These are phyloP conservation scores for Melanotaenia pygmaea DNA, from an alignment of 2,797 vertebrate genomes.

Conservation along the genomic window DNA sequence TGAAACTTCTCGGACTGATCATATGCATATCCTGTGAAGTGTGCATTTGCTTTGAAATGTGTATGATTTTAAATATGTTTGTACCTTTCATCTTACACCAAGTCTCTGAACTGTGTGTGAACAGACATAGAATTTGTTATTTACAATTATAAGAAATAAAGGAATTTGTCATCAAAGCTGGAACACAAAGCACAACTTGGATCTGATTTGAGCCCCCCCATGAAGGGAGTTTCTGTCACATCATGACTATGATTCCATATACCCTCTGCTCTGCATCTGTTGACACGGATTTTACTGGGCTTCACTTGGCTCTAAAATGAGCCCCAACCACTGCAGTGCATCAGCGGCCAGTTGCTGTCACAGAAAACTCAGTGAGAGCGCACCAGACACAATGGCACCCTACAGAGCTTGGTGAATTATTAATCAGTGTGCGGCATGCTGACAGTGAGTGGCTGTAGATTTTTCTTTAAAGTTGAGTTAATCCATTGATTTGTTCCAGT, in stretches of 20 bases:
- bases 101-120: conserved; percentile 20
- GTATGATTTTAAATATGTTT: conserved; percentile 26
- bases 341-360: conserved; percentile 68
- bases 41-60: conserved; percentile 40
- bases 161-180: conserved; percentile 14
- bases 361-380: conserved; percentile 62
- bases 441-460: conserved; percentile 53
- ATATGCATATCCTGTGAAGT: conserved; percentile 13
- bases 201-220: conserved; percentile 37
- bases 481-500: conserved; percentile 24
- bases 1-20: neutral
- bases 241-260: conserved; percentile 29
- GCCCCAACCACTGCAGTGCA: conserved; percentile 44
- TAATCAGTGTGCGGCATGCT: conserved; percentile 69
- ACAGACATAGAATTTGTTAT: neutral
- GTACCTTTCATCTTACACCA: conserved; percentile 21
- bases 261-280: conserved; percentile 51
- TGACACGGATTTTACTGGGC: conserved; percentile 55
- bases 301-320: conserved; percentile 58
- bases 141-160: conserved; percentile 37
- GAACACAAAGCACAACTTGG: conserved; percentile 8
- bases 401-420: conserved; percentile 78
- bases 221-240: conserved; percentile 29
- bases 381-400: conserved; percentile 70
- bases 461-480: conserved; percentile 37